Conservation (phyloP, 2,888 invertebrate species). For the Heteromyza rotundicornis region DNA sequence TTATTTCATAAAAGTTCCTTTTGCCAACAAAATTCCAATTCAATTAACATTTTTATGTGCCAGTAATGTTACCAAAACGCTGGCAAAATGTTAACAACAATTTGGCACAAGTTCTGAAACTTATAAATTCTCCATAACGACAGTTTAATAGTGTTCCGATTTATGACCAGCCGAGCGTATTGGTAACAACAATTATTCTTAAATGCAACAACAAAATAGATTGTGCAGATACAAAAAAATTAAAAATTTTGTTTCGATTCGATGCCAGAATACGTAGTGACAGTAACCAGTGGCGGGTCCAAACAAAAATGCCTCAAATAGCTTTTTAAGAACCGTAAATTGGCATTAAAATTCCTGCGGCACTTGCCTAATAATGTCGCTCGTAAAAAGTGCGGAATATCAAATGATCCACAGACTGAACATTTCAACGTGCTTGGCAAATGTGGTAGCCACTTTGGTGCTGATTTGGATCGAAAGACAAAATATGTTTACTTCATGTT, state of each 20-base stretch:
- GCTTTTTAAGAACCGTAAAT: conserved; percentile 39
- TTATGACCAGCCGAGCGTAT: conserved; percentile 17
- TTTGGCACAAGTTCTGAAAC: conserved; percentile 11
- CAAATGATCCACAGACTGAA: no score
- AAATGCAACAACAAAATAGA: background rate
- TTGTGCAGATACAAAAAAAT: background rate
- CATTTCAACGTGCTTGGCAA: no score
- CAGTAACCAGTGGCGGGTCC: background rate
- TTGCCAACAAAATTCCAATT: no score
- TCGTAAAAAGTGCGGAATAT: conserved; percentile 31
- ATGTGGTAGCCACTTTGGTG: no score
- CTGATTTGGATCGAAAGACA: no score
- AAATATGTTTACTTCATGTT: no score
- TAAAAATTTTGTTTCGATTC: conserved; percentile 6
- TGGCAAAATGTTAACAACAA: no score
- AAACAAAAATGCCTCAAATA: background rate
- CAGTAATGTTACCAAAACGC: no score
- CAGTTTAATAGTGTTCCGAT: conserved; percentile 36
- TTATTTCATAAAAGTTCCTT: no score
- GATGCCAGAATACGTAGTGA: background rate
- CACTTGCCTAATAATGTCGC: conserved; percentile 44
- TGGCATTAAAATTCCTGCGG: conserved; percentile 39
- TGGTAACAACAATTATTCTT: background rate
- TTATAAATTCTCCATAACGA: conserved; percentile 32
- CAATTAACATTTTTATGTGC: no score